Evolutionary conservation across 1,140 invertebrate genomes (phyloP).

Genomic region (Philotrypesis tridentata): DNA sequence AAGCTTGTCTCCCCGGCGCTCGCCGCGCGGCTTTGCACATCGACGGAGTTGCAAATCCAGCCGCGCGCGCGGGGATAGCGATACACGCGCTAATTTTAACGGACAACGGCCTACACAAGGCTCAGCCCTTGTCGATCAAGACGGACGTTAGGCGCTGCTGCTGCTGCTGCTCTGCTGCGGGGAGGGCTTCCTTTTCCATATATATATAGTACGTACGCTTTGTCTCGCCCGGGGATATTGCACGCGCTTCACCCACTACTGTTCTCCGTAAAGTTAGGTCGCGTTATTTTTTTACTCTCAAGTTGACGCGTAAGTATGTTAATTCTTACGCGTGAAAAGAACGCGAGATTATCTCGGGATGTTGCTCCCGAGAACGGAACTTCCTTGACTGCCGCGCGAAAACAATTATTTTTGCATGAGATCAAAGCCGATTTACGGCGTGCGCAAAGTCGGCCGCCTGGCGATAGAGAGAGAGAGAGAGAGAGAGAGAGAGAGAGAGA

Average conservation of each 20-base stretch:
- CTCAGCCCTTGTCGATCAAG: conserved; percentile 40
- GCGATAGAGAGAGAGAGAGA: background rate
- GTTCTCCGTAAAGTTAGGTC: too few species aligned
- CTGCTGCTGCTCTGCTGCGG: too few species aligned
- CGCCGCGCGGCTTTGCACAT: background rate
- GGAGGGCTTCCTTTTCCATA: conserved; percentile 31
- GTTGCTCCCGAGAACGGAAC: too few species aligned
- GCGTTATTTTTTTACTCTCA: too few species aligned
- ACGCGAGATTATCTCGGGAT: too few species aligned
- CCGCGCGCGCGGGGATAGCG: background rate
- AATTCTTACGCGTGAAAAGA: too few species aligned
- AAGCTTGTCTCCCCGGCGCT: background rate
- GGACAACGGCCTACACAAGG: conserved; percentile 31
- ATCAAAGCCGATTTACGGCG: background rate
- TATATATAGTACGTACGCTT: conserved; percentile 32
- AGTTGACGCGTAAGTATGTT: too few species aligned
- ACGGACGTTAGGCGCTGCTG: conserved; percentile 8
- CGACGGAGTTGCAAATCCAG: conserved; percentile 36
- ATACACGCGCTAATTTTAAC: conserved; percentile 42
- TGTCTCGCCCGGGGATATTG: background rate
- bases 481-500: background rate
- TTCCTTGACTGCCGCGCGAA: too few species aligned
- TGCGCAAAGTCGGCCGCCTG: too few species aligned
- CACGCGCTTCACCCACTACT: too few species aligned
- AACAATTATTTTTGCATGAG: background rate